Base-by-base conservation (phyloP, 2,888 invertebrate genomes). In the Esperia sulphurella region DNA sequence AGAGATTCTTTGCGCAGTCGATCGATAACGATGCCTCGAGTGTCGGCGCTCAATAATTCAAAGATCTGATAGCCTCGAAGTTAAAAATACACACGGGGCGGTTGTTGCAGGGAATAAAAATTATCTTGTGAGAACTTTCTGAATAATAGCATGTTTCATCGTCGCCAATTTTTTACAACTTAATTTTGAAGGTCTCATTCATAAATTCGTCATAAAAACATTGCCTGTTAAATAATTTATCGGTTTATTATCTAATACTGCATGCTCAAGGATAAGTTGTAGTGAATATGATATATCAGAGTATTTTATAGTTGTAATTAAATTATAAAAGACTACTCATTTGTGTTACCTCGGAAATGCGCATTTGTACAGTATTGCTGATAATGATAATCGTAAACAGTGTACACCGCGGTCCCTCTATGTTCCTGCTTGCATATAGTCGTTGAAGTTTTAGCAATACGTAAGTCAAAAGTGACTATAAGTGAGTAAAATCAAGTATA, bases 31-130 rank as follows among this genome's bases (percentile, higher is more conserved):
- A 12, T 29, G 38, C 46, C 49, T 43, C 46, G 30, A 41, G 37
- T 3, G 13, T 13, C 42, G 3, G 39, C 38, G 45, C 45, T 50
- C 45, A 50, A 50, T 50, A 46, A 50, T 50, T 50, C 46, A 50
- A 38, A 50, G 39, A 46, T 50, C 33, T 29, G 43, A 43, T 39
- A 46, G 42, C 46, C 43, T 50, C 42, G 40, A 39, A 30, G 28
- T 28, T 35, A 41, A 37, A 47, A 47, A 47, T 47, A 42, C 8
- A 41, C 13, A 35, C 13, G 21, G 33, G 21, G 8, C n/a, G 8
- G 2, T 46, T 8, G 33, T 14, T 14, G 28, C 12, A 46, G 1
- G 39, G 14, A 14, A 8, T 8, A 5, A 33, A 39, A 14, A 10
- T n/a, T n/a, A 35, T 35, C 13, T 33, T 48, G 43, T 48, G 39